These are phyloP conservation scores for Eupsittula cactorum DNA, from an alignment of 2,113 vertebrate genomes.

Conservation along the genomic window DNA sequence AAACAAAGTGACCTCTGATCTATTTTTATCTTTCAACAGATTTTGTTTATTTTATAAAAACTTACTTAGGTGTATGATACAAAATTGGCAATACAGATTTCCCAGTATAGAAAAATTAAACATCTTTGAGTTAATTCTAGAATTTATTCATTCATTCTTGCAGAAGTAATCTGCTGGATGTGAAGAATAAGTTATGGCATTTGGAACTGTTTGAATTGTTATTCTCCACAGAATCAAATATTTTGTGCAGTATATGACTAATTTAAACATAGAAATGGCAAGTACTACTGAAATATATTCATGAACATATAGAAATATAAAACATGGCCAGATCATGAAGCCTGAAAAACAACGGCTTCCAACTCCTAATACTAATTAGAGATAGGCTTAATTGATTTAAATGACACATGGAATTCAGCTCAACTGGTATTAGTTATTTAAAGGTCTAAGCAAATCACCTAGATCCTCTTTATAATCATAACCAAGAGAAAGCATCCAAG, in stretches of 20 bases:
- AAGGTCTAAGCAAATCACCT: constrained; percentile 6
- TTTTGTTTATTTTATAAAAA: constrained; percentile 14
- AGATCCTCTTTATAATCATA: neutral
- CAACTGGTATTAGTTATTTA: neutral
- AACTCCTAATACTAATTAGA: neutral
- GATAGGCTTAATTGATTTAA: neutral
- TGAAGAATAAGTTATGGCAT: neutral
- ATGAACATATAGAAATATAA: neutral
- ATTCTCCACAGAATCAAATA: neutral
- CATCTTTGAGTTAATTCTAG: neutral
- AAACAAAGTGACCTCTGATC: neutral
- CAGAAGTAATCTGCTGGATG: neutral
- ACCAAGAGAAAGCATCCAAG: neutral
- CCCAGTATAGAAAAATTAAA: neutral
- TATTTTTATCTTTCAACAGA: constrained; percentile 5
- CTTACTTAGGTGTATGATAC: neutral
- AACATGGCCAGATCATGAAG: neutral
- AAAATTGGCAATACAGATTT: neutral
- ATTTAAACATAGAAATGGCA: neutral
- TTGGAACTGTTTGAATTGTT: neutral
- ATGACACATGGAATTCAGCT: neutral
- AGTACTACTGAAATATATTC: neutral
- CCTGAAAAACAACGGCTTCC: neutral
- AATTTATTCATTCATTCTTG: neutral
- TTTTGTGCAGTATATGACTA: neutral